Percentiles rank a stretch among this genome's conserved stretches.
Conservation (phyloP, 2,113 vertebrate genomes). For the Pontoporia blainvillei region DNA sequence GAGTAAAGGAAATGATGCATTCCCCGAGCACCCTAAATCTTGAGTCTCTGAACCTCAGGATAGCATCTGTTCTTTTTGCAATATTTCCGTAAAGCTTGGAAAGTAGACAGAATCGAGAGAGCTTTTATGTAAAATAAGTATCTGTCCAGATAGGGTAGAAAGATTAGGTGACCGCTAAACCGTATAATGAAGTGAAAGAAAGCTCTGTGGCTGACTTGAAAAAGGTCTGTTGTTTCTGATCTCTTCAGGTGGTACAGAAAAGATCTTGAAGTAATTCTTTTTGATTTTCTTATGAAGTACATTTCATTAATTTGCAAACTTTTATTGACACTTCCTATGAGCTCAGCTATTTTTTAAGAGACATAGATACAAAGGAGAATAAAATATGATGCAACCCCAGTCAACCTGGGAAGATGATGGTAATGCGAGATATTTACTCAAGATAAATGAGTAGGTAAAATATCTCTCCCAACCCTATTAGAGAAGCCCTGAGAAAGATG, state of each 20-base stretch:
- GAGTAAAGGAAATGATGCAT: background rate
- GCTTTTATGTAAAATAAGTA: background rate
- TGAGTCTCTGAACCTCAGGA: background rate
- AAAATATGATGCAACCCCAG: background rate
- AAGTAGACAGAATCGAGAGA: background rate
- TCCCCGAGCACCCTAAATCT: background rate
- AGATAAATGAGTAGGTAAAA: background rate
- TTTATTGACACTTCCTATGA: background rate
- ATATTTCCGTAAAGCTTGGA: background rate
- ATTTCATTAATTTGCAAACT: constrained; percentile 2
- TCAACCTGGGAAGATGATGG: background rate
- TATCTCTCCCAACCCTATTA: background rate
- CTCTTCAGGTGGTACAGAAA: background rate
- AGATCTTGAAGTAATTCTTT: background rate
- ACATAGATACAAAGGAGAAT: background rate
- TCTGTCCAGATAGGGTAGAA: background rate
- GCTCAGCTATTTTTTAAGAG: background rate
- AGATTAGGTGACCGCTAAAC: background rate
- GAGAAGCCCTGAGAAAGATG: background rate
- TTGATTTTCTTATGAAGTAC: background rate
- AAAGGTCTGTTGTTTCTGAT: background rate
- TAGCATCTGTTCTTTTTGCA: background rate
- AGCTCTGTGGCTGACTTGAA: background rate
- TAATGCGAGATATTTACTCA: background rate
- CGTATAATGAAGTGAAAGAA: background rate